A percentile compares a stretch with the other conserved stretches of the same genome.
Conservation (phyloP, 2,888 invertebrate genomes). For the Nasonovia ribisnigri region DNA sequence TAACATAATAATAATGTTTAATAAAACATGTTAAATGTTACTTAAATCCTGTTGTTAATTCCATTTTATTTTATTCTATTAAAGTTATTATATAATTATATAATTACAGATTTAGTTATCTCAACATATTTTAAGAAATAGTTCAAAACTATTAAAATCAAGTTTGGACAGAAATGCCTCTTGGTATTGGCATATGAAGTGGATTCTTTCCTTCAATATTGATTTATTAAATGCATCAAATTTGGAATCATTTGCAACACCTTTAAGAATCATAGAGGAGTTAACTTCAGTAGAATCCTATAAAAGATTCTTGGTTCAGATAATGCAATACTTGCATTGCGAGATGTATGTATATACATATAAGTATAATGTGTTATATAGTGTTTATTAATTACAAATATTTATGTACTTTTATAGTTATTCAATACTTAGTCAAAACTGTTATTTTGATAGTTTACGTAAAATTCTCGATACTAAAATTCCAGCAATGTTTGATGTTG, state of each 20-base stretch:
- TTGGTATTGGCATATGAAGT: conserved; percentile 72
- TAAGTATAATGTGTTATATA: neutral
- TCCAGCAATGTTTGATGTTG: conserved; percentile 79
- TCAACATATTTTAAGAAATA: conserved; percentile 64
- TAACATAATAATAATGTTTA: neutral
- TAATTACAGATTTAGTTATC: conserved; percentile 64
- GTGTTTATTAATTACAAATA: neutral
- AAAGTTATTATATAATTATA: neutral
- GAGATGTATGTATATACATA: conserved; percentile 40
- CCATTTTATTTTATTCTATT: neutral
- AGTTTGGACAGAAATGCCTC: conserved; percentile 69
- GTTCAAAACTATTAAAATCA: conserved; percentile 46
- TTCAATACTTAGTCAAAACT: conserved; percentile 70
- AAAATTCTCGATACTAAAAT: conserved; percentile 79
- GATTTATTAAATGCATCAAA: conserved; percentile 66
- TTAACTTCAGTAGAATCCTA: conserved; percentile 74
- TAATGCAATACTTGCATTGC: conserved; percentile 53
- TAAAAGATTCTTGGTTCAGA: conserved; percentile 56
- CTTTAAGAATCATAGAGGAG: conserved; percentile 83
- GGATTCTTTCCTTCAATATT: conserved; percentile 68
- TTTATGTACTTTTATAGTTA: conserved; percentile 67
- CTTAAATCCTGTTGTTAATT: neutral
- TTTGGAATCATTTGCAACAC: conserved; percentile 77
- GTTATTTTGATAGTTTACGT: conserved; percentile 82
- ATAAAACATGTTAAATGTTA: neutral